These are phyloP conservation scores for Idaea straminata DNA, from an alignment of 2,888 invertebrate species.

Conservation along the genomic window DNA sequence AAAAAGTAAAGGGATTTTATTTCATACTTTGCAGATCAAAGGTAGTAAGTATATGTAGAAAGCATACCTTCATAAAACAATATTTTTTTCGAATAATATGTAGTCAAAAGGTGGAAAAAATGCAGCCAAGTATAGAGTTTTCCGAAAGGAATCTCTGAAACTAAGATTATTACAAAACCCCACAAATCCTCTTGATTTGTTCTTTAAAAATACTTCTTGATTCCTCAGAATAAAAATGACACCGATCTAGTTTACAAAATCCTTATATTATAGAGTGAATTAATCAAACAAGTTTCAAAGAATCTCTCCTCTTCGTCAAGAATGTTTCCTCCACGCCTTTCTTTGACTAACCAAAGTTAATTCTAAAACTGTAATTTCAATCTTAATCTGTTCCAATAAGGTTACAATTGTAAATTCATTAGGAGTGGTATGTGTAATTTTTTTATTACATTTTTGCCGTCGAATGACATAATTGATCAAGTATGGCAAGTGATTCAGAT, in stretches of 20 bases:
- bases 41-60: no score
- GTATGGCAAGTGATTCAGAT: constrained; percentile 20
- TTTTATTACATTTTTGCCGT: constrained; percentile 51
- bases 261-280: background rate
- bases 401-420: constrained; percentile 16
- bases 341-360: constrained; percentile 7
- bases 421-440: constrained; percentile 28
- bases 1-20: no score
- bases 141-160: no score
- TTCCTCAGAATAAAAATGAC: no score
- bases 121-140: no score
- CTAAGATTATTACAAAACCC: no score
- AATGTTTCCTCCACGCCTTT: constrained; percentile 25
- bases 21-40: no score
- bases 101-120: no score
- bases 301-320: constrained; percentile 17
- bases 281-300: constrained; percentile 3
- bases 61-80: no score
- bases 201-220: background rate
- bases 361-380: background rate
- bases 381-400: constrained; percentile 9
- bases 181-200: no score
- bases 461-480: constrained; percentile 43
- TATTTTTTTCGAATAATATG: no score
- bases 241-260: background rate